phyloP scores from a whole-genome alignment of 2,113 vertebrate genomes.

The Dunckerocampus dactyliophorus region DNA sequence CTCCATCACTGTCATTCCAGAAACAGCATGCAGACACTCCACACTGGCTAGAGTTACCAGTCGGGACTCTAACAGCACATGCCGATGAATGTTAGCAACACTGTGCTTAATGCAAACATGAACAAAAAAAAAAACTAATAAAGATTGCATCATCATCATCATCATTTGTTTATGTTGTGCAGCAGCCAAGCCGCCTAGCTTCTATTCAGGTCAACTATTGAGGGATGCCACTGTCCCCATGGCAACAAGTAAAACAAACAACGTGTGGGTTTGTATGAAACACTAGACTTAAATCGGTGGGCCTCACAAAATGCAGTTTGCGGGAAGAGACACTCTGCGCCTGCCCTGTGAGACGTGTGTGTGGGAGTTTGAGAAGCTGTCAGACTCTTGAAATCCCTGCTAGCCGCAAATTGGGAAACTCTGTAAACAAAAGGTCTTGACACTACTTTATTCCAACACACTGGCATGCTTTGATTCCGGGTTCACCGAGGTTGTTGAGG shows the following conservation, averaged over 20 bases:
- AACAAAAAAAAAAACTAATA: background rate
- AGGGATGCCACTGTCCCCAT: constrained; percentile 64
- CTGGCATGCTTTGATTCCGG: constrained; percentile 16
- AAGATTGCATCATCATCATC: constrained; percentile 5
- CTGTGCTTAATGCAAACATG: too few relatives aligned
- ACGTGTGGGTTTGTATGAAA: constrained; percentile 73
- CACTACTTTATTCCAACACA: constrained; percentile 49
- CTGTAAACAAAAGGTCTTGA: constrained; percentile 59
- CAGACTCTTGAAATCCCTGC: constrained; percentile 55
- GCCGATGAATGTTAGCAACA: too few relatives aligned
- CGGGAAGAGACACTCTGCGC: constrained; percentile 47
- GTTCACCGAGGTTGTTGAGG: constrained; percentile 29
- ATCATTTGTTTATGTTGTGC: constrained; percentile 22
- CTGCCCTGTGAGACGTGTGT: constrained; percentile 51
- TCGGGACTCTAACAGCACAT: constrained; percentile 18
- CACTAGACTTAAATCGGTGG: constrained; percentile 60
- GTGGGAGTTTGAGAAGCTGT: constrained; percentile 55
- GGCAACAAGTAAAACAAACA: constrained; percentile 77
- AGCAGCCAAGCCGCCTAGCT: constrained; percentile 21
- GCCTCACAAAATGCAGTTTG: constrained; percentile 56
- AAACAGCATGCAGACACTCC: constrained; percentile 29
- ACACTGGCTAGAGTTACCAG: constrained; percentile 26
- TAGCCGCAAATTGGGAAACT: constrained; percentile 57
- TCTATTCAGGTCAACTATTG: constrained; percentile 61
- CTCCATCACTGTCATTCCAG: constrained; percentile 43